These are phyloP conservation scores for Empis stercorea DNA, from an alignment of 2,888 invertebrate genomes.

Conservation along the genomic window DNA sequence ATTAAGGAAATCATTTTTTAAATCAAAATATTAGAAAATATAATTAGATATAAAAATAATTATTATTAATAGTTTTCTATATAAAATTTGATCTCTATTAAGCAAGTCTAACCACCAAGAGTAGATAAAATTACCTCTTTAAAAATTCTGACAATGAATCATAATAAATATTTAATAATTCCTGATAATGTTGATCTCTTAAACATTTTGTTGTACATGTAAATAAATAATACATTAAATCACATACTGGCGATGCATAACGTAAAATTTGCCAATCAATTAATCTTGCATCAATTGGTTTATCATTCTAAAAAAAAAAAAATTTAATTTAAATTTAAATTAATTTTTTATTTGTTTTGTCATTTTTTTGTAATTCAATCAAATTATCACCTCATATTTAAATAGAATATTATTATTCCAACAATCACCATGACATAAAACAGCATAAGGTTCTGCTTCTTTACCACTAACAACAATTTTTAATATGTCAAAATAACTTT, in stretches of 20 bases:
- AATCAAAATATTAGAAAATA: background rate
- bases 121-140: conserved; percentile 17
- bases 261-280: conserved; percentile 31
- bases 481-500: conserved; percentile 19
- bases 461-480: conserved; percentile 15
- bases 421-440: conserved; percentile 30
- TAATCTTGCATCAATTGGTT: conserved; percentile 18
- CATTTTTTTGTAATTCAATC: background rate
- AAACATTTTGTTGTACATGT: conserved; percentile 23
- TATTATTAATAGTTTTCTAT: too few species aligned
- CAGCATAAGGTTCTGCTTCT: conserved; percentile 26
- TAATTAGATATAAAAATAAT: too few species aligned
- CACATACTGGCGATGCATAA: conserved; percentile 27
- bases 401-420: conserved; percentile 34
- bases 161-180: conserved; percentile 24
- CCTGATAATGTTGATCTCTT: conserved; percentile 18
- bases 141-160: conserved; percentile 18
- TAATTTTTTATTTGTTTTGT: too few species aligned
- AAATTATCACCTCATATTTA: conserved; percentile 14
- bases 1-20: background rate
- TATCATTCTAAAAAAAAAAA: conserved; percentile 12
- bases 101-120: too few species aligned
- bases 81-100: too few species aligned
- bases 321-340: background rate
- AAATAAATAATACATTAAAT: conserved; percentile 28